Base-by-base conservation (phyloP, 2,113 vertebrate species). In the Scartelaos histophorus region DNA sequence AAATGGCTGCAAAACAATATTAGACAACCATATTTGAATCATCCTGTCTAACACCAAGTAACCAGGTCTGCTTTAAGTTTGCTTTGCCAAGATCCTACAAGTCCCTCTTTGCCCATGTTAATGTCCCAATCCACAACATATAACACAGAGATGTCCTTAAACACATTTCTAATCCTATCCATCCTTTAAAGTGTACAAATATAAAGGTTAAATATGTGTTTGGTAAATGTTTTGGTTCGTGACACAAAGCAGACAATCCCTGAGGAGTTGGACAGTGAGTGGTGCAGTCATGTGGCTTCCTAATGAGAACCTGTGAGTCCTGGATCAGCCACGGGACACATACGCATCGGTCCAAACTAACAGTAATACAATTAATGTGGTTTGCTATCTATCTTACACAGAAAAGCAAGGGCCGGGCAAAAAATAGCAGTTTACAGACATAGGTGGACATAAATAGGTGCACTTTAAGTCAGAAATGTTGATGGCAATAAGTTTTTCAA, bases 231-330 rank as follows among this genome's bases (percentile, higher is more conserved):
- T 54, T 54, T 54, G 51, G 19, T 54, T 10, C 9, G 19, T 54
- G 51, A 54, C 9, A 54, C 10, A 68, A 69, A 74, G 70, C 79
- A 85, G 80, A 78, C n/a, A 51, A 85, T 85, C 82, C 82, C 71
- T 70, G 35, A 66, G 75, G 79, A 73, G 58, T 15, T 47, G 70
- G 19, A 80, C 71, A 83, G 71, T 82, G 86, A 90, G 85, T 78
- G 60, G 71, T 35, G 19, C 64, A 81, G 86, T 88, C 88, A 91
- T 89, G 85, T 75, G 88, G 74, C 58, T 51, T 61, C 58, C 77
- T 89, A 86, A 91, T 90, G 86, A 91, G 86, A 79, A 85, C 85
- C 86, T 87, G 75, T 35, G 67, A 74, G 76, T 76, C 57, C 58
- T 85, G 80, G 78, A 85, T 84, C 81, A 82, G 60, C 65, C 25